A percentile compares a stretch with the other conserved stretches of the same genome.
phyloP scores from a whole-genome alignment of 2,888 invertebrate genomes.

The Salticus scenicus region DNA sequence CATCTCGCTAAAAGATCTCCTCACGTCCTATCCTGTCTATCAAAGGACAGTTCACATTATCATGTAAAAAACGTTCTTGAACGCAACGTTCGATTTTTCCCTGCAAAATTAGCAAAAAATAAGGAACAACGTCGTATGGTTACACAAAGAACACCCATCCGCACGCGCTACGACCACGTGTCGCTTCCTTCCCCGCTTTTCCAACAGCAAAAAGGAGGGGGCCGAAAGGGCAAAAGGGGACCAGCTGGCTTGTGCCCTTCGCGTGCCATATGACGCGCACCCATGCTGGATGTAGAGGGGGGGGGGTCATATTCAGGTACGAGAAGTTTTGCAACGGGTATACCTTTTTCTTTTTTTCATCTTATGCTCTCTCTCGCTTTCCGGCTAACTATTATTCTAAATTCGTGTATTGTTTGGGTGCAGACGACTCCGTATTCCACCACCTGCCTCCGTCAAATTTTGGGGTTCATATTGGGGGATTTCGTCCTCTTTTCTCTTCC shows the following conservation, averaged over 20 bases:
- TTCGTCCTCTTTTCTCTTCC: not conserved
- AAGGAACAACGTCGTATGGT: not conserved
- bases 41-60: not conserved
- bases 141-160: constrained; percentile 1
- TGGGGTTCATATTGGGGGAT: not conserved
- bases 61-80: constrained; percentile 5
- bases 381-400: constrained; percentile 19
- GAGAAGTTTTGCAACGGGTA: not conserved
- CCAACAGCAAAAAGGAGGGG: not conserved
- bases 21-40: constrained; percentile 3
- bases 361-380: not conserved
- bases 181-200: not conserved
- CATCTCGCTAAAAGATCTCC: not conserved
- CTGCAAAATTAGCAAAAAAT: constrained; percentile 2
- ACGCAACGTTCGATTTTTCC: constrained; percentile 4
- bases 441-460: constrained; percentile 5
- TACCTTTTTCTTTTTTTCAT: not conserved
- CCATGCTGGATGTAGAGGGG: not conserved
- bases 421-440: not conserved
- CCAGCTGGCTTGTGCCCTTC: constrained; percentile 19
- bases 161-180: constrained; percentile 1
- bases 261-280: constrained; percentile 19
- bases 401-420: not conserved
- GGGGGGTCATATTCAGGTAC: not conserved
- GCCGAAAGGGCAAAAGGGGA: not conserved